Evolutionary conservation across 2,888 invertebrate species (phyloP), one percentile per base, ranked within the genome.

Genomic region (Acleris cristana): DNA sequence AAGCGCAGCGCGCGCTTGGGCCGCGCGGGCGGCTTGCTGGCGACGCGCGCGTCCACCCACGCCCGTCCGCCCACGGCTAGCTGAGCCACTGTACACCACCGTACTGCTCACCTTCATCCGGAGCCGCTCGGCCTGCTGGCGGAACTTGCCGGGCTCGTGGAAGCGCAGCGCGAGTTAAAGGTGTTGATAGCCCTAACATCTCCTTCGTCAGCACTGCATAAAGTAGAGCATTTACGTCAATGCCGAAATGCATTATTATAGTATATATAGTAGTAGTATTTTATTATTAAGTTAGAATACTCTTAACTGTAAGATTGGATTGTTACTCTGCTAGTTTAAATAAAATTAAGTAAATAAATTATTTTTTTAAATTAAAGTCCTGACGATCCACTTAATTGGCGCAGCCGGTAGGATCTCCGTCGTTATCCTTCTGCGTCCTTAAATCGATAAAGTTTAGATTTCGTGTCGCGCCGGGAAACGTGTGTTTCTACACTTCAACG

Each of bases 101-200:
- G n/a, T n/a, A n/a, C n/a, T n/a, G n/a, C n/a, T n/a, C n/a, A n/a
- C n/a, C n/a, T n/a, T n/a, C n/a, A n/a, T n/a, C n/a, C n/a, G n/a
- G n/a, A n/a, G n/a, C n/a, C n/a, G n/a, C n/a, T n/a, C n/a, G n/a
- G n/a, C n/a, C n/a, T n/a, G n/a, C n/a, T n/a, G n/a, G n/a, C n/a
- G n/a, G n/a, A n/a, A n/a, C n/a, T n/a, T n/a, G n/a, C n/a, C n/a
- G n/a, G n/a, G n/a, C n/a, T n/a, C n/a, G n/a, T n/a, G n/a, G n/a
- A n/a, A n/a, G n/a, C n/a, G n/a, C n/a, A n/a, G 26, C 26, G 1
- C 23, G 44, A 44, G 56, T 56, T 56, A 56, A 56, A 16, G 40
- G 34, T 40, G 23, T 2, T 52, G 52, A 21, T 12, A 14, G 5
- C 16, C 14, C 45, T 1, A 45, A 45, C 2, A 45, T 45, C 16